Percentiles rank a stretch among this genome's conserved stretches.
These are phyloP conservation scores for Temnothorax curvispinosus DNA, from an alignment of 1,140 invertebrate genomes.

Conservation along the genomic window DNA sequence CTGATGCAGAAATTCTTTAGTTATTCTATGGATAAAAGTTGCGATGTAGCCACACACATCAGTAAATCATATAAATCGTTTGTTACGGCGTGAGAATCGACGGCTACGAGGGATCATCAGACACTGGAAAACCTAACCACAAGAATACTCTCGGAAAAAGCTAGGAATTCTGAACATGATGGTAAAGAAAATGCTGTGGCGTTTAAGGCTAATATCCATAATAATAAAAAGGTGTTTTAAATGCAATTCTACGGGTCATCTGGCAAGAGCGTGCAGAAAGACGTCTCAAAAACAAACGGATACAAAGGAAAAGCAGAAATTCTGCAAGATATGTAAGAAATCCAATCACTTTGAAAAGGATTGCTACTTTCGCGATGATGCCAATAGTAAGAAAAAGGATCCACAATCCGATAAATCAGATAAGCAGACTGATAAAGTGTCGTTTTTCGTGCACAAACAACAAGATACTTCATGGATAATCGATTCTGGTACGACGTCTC, in stretches of 20 bases:
- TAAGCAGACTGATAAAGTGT: not conserved
- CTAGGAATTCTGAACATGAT: not conserved
- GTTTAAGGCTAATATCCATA: not conserved
- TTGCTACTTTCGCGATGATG: not conserved
- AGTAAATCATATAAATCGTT: conserved; percentile 15
- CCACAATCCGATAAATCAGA: not conserved
- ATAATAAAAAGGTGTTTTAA: not conserved
- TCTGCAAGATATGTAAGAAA: conserved; percentile 14
- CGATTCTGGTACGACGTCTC: not conserved
- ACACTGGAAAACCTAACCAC: not conserved
- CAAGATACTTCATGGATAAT: not conserved
- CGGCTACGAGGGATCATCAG: not conserved
- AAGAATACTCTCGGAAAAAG: not conserved
- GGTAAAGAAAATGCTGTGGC: not conserved
- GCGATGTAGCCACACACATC: not conserved
- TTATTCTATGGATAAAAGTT: conserved; percentile 5
- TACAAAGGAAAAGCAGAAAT: not conserved
- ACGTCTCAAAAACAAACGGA: not conserved
- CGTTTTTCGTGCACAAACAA: not conserved
- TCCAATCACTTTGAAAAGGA: not conserved
- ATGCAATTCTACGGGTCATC: not conserved
- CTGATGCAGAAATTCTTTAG: conserved; percentile 24
- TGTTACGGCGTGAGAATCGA: not conserved
- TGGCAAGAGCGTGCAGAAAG: not conserved
- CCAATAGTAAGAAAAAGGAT: not conserved